A percentile compares a stretch with the other conserved stretches of the same genome.
Evolutionary conservation across 1,140 invertebrate species (phyloP).

Genomic region (Watersipora subatra): DNA sequence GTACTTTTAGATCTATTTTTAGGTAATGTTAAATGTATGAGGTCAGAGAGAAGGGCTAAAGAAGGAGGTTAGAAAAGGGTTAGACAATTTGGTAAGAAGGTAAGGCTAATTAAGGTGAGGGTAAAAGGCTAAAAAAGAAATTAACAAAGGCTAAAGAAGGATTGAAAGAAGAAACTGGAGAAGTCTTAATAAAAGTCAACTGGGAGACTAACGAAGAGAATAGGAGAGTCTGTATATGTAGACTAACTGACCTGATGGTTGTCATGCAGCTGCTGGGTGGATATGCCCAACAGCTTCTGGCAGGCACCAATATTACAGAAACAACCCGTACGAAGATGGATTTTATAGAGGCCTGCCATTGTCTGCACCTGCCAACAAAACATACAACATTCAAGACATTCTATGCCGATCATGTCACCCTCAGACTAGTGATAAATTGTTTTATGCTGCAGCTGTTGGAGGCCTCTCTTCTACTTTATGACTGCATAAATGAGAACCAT

Average conservation of each 20-base stretch:
- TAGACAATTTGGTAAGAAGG: conserved; percentile 6
- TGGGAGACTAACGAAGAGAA: neutral
- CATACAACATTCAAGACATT: too few relatives aligned
- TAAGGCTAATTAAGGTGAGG: conserved; percentile 2
- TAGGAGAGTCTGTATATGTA: neutral
- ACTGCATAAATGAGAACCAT: too few relatives aligned
- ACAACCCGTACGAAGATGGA: conserved; percentile 79
- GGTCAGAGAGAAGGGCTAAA: too few relatives aligned
- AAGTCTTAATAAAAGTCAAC: neutral
- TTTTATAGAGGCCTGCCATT: conserved; percentile 69
- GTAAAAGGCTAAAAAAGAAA: neutral
- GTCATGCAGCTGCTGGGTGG: conserved; percentile 53
- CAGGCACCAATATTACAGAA: conserved; percentile 95
- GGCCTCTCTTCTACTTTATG: too few relatives aligned
- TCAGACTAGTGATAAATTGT: too few relatives aligned
- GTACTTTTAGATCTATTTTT: too few relatives aligned
- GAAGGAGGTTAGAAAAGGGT: conserved; percentile 7
- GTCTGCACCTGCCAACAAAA: conserved; percentile 65
- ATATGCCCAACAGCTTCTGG: conserved; percentile 61
- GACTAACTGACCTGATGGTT: conserved; percentile 55
- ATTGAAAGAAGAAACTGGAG: neutral
- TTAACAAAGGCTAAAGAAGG: neutral
- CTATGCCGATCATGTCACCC: too few relatives aligned
- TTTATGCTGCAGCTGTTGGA: too few relatives aligned
- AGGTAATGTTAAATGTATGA: too few relatives aligned